These are phyloP conservation scores for Vireo griseus DNA, from an alignment of 2,797 vertebrate genomes.

Conservation along the genomic window DNA sequence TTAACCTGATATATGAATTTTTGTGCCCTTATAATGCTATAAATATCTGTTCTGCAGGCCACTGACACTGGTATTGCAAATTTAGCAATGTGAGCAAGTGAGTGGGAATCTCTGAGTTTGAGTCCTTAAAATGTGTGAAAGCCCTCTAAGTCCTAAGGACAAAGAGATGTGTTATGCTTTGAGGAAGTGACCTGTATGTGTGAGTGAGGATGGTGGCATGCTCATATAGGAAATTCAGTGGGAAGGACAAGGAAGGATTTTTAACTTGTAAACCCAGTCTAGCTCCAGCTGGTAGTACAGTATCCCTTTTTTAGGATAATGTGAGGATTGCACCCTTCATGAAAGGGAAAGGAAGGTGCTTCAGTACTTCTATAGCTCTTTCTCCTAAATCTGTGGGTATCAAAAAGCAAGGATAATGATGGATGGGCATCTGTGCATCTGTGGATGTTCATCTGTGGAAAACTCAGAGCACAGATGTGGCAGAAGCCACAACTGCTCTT, in stretches of 20 bases:
- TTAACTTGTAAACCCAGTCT: neutral
- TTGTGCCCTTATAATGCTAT: neutral
- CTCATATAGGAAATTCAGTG: neutral
- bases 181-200: neutral
- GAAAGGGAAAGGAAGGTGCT: neutral
- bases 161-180: neutral
- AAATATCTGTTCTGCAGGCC: neutral
- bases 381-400: neutral
- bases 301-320: neutral
- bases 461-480: fast-evolving
- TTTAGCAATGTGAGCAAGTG: neutral
- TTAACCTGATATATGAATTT: neutral
- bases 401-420: neutral
- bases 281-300: neutral
- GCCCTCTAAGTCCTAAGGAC: neutral
- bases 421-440: neutral
- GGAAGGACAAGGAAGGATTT: neutral
- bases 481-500: neutral
- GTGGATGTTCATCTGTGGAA: neutral
- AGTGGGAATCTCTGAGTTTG: neutral
- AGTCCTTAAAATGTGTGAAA: neutral
- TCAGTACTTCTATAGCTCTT: neutral
- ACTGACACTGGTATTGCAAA: neutral
- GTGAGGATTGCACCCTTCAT: neutral
- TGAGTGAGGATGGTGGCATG: neutral